Percentiles rank a stretch among this genome's conserved stretches.
Conservation (phyloP, 2,888 invertebrate species). For the Plagodis pulveraria region DNA sequence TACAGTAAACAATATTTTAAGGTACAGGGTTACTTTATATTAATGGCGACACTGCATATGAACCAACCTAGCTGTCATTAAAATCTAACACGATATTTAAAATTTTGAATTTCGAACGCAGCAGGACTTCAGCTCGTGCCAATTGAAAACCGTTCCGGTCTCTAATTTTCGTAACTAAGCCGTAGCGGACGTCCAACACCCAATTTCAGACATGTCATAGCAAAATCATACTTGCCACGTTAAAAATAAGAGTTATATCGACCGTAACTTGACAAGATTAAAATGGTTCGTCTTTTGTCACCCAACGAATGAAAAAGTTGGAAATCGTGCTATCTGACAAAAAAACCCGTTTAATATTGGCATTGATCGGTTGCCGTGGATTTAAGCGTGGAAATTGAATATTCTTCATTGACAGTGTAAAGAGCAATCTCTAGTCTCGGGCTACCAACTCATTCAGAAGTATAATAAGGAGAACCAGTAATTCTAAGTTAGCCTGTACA, state of each 20-base stretch:
- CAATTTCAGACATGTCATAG: slow-evolving; percentile 51
- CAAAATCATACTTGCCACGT: slow-evolving; percentile 48
- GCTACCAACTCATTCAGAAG: too few species aligned
- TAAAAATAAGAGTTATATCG: slow-evolving; percentile 44
- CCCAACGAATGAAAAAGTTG: slow-evolving; percentile 73
- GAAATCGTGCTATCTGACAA: slow-evolving; percentile 76
- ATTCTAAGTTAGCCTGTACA: too few species aligned
- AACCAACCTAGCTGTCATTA: too few species aligned
- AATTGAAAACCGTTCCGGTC: slow-evolving; percentile 60
- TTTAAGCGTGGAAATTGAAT: slow-evolving; percentile 66
- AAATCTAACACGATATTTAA: not conserved
- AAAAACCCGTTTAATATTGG: slow-evolving; percentile 76
- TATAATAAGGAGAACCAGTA: too few species aligned
- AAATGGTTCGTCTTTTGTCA: slow-evolving; percentile 72
- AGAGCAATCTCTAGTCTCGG: too few species aligned
- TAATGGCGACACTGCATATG: too few species aligned
- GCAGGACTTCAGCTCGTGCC: slow-evolving; percentile 64
- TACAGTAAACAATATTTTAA: too few species aligned
- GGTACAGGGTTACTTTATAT: too few species aligned
- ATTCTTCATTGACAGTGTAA: too few species aligned
- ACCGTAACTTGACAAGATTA: slow-evolving; percentile 34
- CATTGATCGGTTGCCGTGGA: slow-evolving; percentile 72
- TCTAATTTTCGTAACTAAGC: slow-evolving; percentile 63
- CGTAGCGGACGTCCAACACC: slow-evolving; percentile 71
- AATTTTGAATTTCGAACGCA: slow-evolving; percentile 55